phyloP scores from a whole-genome alignment of 2,113 vertebrate genomes.

The Pleuronectes platessa region DNA sequence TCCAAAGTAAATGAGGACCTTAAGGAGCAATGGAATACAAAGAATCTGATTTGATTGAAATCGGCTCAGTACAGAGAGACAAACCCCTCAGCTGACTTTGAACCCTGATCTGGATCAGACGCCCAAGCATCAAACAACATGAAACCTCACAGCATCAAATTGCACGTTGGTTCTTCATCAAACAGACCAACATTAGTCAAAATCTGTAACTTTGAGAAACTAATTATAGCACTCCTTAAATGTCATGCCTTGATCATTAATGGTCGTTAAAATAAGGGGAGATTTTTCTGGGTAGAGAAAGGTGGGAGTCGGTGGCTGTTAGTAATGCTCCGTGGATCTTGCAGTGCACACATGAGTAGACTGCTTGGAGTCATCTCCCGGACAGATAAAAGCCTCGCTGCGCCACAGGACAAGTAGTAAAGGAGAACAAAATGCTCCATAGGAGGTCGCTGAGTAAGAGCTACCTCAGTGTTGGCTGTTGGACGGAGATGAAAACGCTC shows the following conservation, averaged over 20 bases:
- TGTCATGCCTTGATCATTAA: slow-evolving; percentile 55
- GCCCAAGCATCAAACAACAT: slow-evolving; percentile 6
- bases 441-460: slow-evolving; percentile 59
- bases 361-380: slow-evolving; percentile 74
- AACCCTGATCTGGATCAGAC: slow-evolving; percentile 18
- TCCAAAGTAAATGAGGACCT: too few species aligned
- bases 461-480: slow-evolving; percentile 46
- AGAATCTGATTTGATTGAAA: too few species aligned
- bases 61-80: background rate
- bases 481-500: slow-evolving; percentile 35
- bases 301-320: slow-evolving; percentile 48
- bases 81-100: background rate
- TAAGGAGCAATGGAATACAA: too few species aligned
- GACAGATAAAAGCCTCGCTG: slow-evolving; percentile 73
- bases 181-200: slow-evolving; percentile 34
- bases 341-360: slow-evolving; percentile 67
- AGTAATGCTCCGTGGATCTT: slow-evolving; percentile 47
- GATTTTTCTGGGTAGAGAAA: slow-evolving; percentile 17
- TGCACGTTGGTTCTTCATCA: slow-evolving; percentile 45
- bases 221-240: slow-evolving; percentile 59
- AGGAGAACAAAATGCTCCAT: slow-evolving; percentile 51
- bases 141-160: slow-evolving; percentile 11
- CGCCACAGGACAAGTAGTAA: slow-evolving; percentile 68
- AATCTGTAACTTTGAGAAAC: slow-evolving; percentile 43
- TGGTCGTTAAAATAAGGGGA: slow-evolving; percentile 19